Conservation (phyloP, 2,888 invertebrate species). For the Phaedon cochleariae region DNA sequence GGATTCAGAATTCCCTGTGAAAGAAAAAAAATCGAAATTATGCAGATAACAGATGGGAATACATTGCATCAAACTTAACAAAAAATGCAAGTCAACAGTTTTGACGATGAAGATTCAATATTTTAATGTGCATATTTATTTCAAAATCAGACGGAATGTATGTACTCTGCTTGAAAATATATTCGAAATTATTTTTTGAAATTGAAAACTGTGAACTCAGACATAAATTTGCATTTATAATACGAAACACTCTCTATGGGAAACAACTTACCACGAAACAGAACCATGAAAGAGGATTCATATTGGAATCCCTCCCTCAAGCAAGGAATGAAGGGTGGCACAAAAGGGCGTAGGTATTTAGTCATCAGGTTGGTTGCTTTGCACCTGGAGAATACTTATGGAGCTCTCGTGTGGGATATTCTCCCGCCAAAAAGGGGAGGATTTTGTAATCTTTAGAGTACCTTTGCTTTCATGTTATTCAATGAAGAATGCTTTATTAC, state of each 20-base stretch:
- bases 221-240: too few relatives aligned
- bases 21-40: too few relatives aligned
- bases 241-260: neutral
- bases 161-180: too few relatives aligned
- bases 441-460: slow-evolving; percentile 7
- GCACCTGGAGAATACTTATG: slow-evolving; percentile 18
- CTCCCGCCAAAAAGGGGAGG: slow-evolving; percentile 27
- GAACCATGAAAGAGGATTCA: neutral
- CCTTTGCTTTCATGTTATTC: slow-evolving; percentile 10
- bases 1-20: too few relatives aligned
- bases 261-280: neutral
- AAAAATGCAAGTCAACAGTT: too few relatives aligned
- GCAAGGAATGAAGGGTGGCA: slow-evolving; percentile 9
- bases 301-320: slow-evolving; percentile 7
- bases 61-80: too few relatives aligned
- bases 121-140: too few relatives aligned
- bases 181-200: too few relatives aligned
- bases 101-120: too few relatives aligned
- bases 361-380: slow-evolving; percentile 16
- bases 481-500: slow-evolving; percentile 8
- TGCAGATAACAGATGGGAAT: too few relatives aligned
- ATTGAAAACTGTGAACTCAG: too few relatives aligned
- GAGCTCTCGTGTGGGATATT: slow-evolving; percentile 9
- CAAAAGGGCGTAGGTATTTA: slow-evolving; percentile 8
- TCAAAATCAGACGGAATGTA: too few relatives aligned